Evolutionary conservation across 2,888 invertebrate species (phyloP).

Genomic region (Leptogaster cylindrica): DNA sequence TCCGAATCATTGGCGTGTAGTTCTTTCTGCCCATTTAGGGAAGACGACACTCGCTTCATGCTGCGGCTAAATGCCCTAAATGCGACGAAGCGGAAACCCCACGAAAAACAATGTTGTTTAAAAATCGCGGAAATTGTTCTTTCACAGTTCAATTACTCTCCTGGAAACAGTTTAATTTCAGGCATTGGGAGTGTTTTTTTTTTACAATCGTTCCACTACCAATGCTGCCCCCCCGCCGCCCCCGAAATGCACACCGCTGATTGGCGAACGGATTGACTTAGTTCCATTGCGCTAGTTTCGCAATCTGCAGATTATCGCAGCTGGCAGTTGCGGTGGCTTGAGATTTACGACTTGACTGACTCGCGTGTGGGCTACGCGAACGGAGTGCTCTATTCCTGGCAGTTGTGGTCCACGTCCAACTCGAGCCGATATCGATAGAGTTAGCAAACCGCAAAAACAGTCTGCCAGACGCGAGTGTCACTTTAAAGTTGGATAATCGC

Average conservation of each 20-base stretch:
- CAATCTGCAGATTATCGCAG: not conserved
- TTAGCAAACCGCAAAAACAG: slow-evolving; percentile 20
- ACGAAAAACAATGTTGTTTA: not conserved
- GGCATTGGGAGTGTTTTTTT: no score
- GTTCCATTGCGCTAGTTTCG: no score
- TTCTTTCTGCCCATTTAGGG: slow-evolving; percentile 6
- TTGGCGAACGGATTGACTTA: no score
- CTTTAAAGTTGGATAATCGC: not conserved
- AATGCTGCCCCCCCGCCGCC: no score
- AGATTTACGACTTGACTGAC: slow-evolving; percentile 12
- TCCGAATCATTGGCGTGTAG: slow-evolving; percentile 22
- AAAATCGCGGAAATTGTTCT: slow-evolving; percentile 22
- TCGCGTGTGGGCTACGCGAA: slow-evolving; percentile 2
- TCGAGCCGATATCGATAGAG: slow-evolving; percentile 2
- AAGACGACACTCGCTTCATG: not conserved
- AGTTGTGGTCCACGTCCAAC: not conserved
- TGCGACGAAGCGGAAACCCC: slow-evolving; percentile 1
- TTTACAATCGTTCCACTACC: no score
- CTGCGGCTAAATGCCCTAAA: not conserved
- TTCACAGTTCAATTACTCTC: slow-evolving; percentile 4
- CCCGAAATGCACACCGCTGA: no score
- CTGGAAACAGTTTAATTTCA: not conserved
- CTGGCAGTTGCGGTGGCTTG: slow-evolving; percentile 18
- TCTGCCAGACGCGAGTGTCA: slow-evolving; percentile 9
- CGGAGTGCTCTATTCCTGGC: not conserved